Conservation (phyloP, 2,113 vertebrate genomes). For the Dolichallabes microphthalmus region DNA sequence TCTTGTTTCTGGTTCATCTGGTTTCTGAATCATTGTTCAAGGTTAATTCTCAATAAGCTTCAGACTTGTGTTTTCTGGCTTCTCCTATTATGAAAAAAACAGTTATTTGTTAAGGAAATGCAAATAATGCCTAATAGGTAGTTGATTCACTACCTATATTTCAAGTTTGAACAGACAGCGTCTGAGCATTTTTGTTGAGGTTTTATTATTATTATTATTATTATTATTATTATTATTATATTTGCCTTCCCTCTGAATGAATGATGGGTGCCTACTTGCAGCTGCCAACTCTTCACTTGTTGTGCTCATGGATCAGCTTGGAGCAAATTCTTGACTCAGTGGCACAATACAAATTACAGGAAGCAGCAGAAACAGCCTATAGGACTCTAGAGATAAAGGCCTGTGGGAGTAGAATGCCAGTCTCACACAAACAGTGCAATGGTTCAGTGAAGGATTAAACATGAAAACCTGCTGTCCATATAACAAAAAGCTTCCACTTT, state of each 20-base stretch:
- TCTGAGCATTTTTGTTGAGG: not conserved
- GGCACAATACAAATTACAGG: not conserved
- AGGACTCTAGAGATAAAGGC: slow-evolving; percentile 43
- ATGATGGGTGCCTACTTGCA: not conserved
- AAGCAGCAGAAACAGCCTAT: slow-evolving; percentile 35
- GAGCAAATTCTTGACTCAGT: not conserved
- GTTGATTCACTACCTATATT: not conserved
- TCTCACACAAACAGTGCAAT: slow-evolving; percentile 27
- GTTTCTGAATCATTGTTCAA: not conserved
- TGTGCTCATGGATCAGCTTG: not conserved
- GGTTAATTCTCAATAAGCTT: not conserved
- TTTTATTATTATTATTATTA: not conserved
- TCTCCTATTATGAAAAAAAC: not conserved
- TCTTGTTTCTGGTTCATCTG: not conserved
- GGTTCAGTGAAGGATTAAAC: slow-evolving; percentile 38
- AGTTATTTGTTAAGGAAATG: not conserved
- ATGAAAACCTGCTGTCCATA: not conserved
- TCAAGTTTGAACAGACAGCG: not conserved
- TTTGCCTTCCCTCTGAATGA: not conserved
- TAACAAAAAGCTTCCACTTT: slow-evolving; percentile 34
- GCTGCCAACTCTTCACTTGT: not conserved
- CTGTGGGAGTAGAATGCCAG: slow-evolving; percentile 48
- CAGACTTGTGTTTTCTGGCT: not conserved
- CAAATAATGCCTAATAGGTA: not conserved
- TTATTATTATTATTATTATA: not conserved